Conservation (phyloP, 2,113 vertebrate species). For the Romanogobio albipinnatus region DNA sequence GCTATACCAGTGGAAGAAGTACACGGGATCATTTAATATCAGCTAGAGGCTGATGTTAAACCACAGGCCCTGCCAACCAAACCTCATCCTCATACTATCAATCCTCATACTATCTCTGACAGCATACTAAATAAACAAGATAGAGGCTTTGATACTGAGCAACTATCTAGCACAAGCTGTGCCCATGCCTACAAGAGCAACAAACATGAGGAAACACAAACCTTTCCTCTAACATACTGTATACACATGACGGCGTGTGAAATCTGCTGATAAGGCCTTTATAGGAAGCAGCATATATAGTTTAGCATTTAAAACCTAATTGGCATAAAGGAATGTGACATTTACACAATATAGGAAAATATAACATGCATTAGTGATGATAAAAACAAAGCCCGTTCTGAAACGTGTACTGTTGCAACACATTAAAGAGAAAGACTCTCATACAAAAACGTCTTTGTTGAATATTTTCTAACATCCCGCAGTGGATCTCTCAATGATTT, state of each 20-base stretch:
- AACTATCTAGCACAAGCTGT: neutral
- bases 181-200: neutral
- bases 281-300: neutral
- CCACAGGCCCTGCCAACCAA: neutral
- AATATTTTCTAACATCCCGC: no score
- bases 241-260: neutral
- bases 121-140: slow-evolving; percentile 4
- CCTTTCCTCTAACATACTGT: neutral
- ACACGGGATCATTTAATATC: neutral
- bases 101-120: neutral
- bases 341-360: no score
- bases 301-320: no score
- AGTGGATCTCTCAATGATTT: no score
- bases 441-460: no score
- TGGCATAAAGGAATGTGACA: no score
- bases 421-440: no score
- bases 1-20: neutral
- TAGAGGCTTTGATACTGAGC: neutral
- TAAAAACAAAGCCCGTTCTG: no score
- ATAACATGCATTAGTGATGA: no score
- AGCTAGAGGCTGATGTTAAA: neutral
- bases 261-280: neutral
- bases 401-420: no score
- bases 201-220: neutral
- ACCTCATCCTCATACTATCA: neutral